Percentiles rank a stretch among this genome's conserved stretches.
Conservation (phyloP, 2,113 vertebrate species). For the Scatophagus argus region DNA sequence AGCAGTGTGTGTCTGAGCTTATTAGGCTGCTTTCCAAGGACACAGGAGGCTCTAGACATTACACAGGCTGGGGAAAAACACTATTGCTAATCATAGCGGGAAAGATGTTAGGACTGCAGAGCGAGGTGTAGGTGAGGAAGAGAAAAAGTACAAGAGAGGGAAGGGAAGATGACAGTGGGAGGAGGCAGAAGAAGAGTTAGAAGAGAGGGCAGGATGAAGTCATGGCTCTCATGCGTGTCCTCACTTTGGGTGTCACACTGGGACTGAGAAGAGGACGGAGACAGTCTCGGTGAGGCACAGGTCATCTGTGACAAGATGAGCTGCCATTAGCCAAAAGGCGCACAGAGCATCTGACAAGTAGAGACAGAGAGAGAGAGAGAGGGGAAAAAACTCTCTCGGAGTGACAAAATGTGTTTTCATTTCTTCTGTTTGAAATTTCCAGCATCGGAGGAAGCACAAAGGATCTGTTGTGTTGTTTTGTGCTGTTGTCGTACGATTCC, state of each 20-base stretch:
- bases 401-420: slow-evolving; percentile 58
- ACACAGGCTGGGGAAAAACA: slow-evolving; percentile 67
- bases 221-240: slow-evolving; percentile 65
- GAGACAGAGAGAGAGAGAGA: too few relatives aligned
- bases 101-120: slow-evolving; percentile 72
- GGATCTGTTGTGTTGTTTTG: slow-evolving; percentile 55
- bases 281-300: slow-evolving; percentile 54
- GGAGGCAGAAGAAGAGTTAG: background rate
- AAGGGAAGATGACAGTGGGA: slow-evolving; percentile 1
- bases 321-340: slow-evolving; percentile 57
- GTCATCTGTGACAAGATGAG: slow-evolving; percentile 68
- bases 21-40: slow-evolving; percentile 84
- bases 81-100: slow-evolving; percentile 75
- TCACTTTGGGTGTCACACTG: slow-evolving; percentile 71
- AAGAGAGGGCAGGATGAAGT: slow-evolving; percentile 49
- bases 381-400: slow-evolving; percentile 15
- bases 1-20: slow-evolving; percentile 79
- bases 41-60: slow-evolving; percentile 79
- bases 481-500: slow-evolving; percentile 54
- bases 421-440: slow-evolving; percentile 51
- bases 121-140: slow-evolving; percentile 28
- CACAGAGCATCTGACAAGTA: slow-evolving; percentile 35
- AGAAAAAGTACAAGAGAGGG: slow-evolving; percentile 44
- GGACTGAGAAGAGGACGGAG: slow-evolving; percentile 63
- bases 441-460: slow-evolving; percentile 46